Evolutionary conservation across 2,113 vertebrate species (phyloP).

Genomic region (Limnothrissa miodon): DNA sequence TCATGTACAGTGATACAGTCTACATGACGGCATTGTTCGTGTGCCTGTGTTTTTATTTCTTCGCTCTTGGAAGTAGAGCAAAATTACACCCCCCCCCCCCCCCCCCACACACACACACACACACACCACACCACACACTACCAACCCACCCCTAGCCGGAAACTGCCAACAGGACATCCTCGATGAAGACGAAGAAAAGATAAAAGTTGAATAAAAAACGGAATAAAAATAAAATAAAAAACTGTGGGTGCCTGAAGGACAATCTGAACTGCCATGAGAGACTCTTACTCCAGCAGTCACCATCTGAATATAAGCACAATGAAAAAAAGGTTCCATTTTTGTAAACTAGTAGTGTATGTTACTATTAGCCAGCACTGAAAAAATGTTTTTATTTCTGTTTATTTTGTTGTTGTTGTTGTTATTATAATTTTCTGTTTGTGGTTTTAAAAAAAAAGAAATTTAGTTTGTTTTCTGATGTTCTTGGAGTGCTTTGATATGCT

Average conservation of each 20-base stretch:
- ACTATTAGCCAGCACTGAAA: constrained; percentile 61
- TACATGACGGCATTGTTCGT: constrained; percentile 44
- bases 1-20: constrained; percentile 39
- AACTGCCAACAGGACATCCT: constrained; percentile 61
- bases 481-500: constrained; percentile 57
- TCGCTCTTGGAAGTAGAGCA: constrained; percentile 40
- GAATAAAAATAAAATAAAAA: neutral
- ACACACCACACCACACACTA: too few relatives aligned
- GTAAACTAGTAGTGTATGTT: constrained; percentile 58
- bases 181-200: constrained; percentile 41
- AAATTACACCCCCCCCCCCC: constrained; percentile 29
- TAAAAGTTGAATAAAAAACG: constrained; percentile 20
- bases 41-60: constrained; percentile 51
- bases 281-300: constrained; percentile 42
- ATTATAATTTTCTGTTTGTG: constrained; percentile 60
- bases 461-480: constrained; percentile 61
- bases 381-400: constrained; percentile 55
- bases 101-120: too few relatives aligned
- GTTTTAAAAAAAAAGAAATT: constrained; percentile 50
- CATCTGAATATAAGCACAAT: constrained; percentile 66
- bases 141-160: constrained; percentile 51
- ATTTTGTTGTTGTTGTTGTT: constrained; percentile 54
- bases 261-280: constrained; percentile 25
- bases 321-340: constrained; percentile 53
- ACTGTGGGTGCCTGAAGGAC: constrained; percentile 2